A percentile compares a stretch with the other conserved stretches of the same genome.
Conservation (phyloP, 2,888 invertebrate genomes). For the Prosopocoilus inquinatus region DNA sequence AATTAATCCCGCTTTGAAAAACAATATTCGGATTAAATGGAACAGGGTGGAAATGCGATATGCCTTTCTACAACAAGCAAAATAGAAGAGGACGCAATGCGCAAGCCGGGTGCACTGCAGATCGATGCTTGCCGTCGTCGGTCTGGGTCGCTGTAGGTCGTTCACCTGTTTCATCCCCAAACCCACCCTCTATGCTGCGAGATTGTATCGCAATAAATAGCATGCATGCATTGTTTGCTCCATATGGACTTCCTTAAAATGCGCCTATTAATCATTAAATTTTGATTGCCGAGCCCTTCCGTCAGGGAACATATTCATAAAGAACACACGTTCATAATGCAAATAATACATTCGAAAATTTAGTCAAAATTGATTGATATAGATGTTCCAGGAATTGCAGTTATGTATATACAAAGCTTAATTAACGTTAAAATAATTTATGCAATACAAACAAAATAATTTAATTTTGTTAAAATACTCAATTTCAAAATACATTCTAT, state of each 20-base stretch:
- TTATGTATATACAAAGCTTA: too few relatives aligned
- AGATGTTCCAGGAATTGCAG: too few relatives aligned
- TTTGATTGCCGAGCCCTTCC: neutral
- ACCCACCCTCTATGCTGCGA: constrained; percentile 8
- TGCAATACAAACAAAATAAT: too few relatives aligned
- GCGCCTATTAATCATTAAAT: neutral
- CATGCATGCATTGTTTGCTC: constrained; percentile 18
- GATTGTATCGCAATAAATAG: constrained; percentile 13
- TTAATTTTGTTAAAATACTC: too few relatives aligned
- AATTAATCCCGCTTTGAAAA: too few relatives aligned
- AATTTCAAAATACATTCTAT: too few relatives aligned
- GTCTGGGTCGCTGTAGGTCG: constrained; percentile 49
- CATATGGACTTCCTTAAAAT: constrained; percentile 1
- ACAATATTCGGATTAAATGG: constrained; percentile 4
- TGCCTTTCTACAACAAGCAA: constrained; percentile 21
- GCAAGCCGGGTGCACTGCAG: constrained; percentile 45
- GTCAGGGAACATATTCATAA: neutral
- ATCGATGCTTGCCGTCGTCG: constrained; percentile 44
- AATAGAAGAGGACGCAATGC: constrained; percentile 34
- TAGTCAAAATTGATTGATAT: too few relatives aligned
- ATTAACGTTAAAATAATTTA: too few relatives aligned
- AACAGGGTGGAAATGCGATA: constrained; percentile 25
- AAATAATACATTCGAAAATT: too few relatives aligned
- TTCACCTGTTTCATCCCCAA: constrained; percentile 40
- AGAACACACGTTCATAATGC: too few relatives aligned